These are phyloP conservation scores for Apeltes quadracus DNA, from an alignment of 2,113 vertebrate genomes.

Conservation along the genomic window DNA sequence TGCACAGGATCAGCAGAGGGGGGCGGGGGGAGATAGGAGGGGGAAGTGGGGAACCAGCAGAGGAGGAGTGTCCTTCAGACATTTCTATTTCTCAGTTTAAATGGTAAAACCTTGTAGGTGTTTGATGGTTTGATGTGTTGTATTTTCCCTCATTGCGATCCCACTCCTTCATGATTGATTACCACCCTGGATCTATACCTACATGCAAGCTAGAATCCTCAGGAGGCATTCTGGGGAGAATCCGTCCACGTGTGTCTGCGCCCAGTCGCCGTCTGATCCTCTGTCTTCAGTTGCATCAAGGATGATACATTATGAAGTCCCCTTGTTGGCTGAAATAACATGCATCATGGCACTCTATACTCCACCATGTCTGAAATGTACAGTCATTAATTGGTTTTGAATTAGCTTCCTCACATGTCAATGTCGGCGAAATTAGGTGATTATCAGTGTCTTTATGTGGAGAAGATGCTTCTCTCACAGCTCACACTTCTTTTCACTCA, in stretches of 20 bases:
- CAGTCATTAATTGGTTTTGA: slow-evolving; percentile 13
- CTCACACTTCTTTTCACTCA: not conserved
- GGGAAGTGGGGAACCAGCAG: not conserved
- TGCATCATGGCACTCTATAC: not conserved
- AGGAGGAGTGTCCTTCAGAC: slow-evolving; percentile 34
- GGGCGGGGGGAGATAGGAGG: not conserved
- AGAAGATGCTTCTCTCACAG: slow-evolving; percentile 7
- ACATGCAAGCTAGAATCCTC: slow-evolving; percentile 43
- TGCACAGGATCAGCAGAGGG: slow-evolving; percentile 36
- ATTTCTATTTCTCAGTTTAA: slow-evolving; percentile 39
- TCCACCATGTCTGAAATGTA: slow-evolving; percentile 7
- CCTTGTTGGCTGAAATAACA: slow-evolving; percentile 28
- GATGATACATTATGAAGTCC: slow-evolving; percentile 34
- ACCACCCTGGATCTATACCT: slow-evolving; percentile 41
- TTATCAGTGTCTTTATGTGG: not conserved
- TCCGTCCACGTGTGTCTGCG: slow-evolving; percentile 66
- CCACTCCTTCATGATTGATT: slow-evolving; percentile 48
- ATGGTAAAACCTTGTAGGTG: slow-evolving; percentile 5
- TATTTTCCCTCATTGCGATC: slow-evolving; percentile 39
- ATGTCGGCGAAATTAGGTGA: not conserved
- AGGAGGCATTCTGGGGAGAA: slow-evolving; percentile 54
- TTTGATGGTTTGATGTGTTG: slow-evolving; percentile 39
- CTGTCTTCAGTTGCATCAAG: slow-evolving; percentile 32
- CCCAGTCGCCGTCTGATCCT: slow-evolving; percentile 50
- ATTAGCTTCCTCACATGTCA: not conserved